These are phyloP conservation scores for Galaxea fascicularis DNA, from an alignment of 92 coral and sea anemone species.

Conservation along the genomic window DNA sequence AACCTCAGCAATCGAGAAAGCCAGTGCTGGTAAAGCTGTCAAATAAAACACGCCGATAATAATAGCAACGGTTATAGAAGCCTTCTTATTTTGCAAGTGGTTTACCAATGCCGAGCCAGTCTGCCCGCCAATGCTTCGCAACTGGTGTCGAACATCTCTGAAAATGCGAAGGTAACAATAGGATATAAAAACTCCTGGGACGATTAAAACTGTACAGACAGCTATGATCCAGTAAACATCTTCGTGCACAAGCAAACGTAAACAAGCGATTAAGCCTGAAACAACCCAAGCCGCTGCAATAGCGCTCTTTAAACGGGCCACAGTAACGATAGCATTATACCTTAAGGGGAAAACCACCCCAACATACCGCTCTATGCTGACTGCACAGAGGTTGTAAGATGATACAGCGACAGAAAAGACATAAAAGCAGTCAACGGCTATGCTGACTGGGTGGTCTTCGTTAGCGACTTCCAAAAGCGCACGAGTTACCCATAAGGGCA, in stretches of 20 bases:
- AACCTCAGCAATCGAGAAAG: constrained; percentile 14
- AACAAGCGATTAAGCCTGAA: constrained; percentile 26
- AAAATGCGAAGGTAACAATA: constrained; percentile 29
- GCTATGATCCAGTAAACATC: constrained; percentile 30
- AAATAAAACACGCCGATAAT: constrained; percentile 40
- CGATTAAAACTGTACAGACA: constrained; percentile 2
- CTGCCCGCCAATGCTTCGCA: neutral
- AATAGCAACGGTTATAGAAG: constrained; percentile 43
- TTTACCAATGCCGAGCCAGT: neutral
- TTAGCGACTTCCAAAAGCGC: constrained; percentile 1
- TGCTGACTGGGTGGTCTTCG: constrained; percentile 30
- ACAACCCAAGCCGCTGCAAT: constrained; percentile 19
- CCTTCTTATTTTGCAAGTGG: constrained; percentile 31
- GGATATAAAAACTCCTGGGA: constrained; percentile 34
- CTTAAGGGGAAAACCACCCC: constrained; percentile 57
- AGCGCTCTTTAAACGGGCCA: neutral
- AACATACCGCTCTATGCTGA: constrained; percentile 68
- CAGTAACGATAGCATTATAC: constrained; percentile 28
- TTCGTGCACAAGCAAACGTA: constrained; percentile 32
- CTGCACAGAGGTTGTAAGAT: constrained; percentile 64
- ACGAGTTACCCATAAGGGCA: constrained; percentile 32
- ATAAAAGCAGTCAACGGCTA: constrained; percentile 31
- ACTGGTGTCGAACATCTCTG: constrained; percentile 37
- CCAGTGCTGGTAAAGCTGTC: constrained; percentile 23
- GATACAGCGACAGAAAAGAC: constrained; percentile 32